phyloP scores from a whole-genome alignment of 2,888 invertebrate genomes.

The Drosophila picticornis region DNA sequence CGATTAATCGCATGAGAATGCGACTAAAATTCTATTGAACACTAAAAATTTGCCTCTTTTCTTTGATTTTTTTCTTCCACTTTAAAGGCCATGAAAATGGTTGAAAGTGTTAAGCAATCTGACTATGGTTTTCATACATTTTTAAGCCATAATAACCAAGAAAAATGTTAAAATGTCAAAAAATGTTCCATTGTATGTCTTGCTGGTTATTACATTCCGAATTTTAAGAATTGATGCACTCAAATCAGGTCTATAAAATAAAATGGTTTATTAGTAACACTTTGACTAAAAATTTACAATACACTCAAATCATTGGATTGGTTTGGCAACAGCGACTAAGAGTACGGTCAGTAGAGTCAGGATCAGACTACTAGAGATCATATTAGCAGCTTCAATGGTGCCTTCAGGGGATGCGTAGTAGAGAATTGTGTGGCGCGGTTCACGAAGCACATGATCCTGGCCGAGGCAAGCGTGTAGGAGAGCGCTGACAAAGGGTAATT shows the following conservation, averaged over 20 bases:
- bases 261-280: not conserved
- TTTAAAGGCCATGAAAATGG: no score
- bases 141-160: not conserved
- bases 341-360: not conserved
- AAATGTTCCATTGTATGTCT: not conserved
- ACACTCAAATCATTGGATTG: not conserved
- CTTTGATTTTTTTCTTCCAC: no score
- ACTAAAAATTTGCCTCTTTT: not conserved
- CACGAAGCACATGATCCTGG: not conserved
- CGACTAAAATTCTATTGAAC: not conserved
- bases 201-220: not conserved
- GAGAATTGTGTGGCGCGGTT: not conserved
- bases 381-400: not conserved
- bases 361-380: not conserved
- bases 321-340: not conserved
- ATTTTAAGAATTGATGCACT: not conserved
- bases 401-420: not conserved
- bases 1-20: not conserved
- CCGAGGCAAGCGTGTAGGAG: not conserved
- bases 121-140: not conserved
- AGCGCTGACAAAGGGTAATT: slow-evolving; percentile 2
- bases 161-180: not conserved
- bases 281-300: not conserved
- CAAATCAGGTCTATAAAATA: not conserved
- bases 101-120: not conserved